Base-by-base conservation (phyloP, 2,113 vertebrate genomes). In the Riparia riparia region DNA sequence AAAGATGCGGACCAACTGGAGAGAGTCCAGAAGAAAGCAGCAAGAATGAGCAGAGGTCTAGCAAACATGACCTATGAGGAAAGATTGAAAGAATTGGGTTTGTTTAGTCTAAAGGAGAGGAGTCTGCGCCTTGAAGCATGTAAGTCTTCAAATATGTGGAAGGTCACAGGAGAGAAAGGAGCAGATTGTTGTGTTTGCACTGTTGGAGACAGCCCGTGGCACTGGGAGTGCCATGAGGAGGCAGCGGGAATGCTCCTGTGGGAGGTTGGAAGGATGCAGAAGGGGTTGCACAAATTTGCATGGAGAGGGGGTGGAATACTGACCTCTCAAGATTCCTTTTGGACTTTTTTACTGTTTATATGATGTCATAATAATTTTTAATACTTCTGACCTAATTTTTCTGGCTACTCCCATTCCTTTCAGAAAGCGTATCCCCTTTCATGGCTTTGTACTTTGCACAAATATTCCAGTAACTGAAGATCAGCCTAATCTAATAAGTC, bases 11-110 rank as follows among this genome's bases (percentile, higher is more conserved):
- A 83, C 50, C 60, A 47, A 74, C 93, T 96, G 96, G 96, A 93
- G 41, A 70, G 64, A 89, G 86, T 73, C 95, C 96, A 97, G 92
- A 57, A 68, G 91, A 96, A 95, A 95, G 92, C 94, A 64, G 86
- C 90, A 91, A 90, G 80, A 96, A 93, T 14, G 86, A 97, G 76
- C 91, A 91, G 80, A 96, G 96, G 96, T 97, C 95, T 83, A 86
- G 93, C 91, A 97, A 97, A 97, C 95, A 97, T 95, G 96, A 96
- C 96, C 95, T 95, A 49, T 95, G 95, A 93, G 94, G 93, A 93
- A 93, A 92, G 96, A 95, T 32, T 24, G 93, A 78, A 93, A 86
- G 91, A 92, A 92, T 12, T 74, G 89, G 60, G 89, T 96, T 96
- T 96, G 95, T 97, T 97, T 97, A 96, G 96, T 97, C 96, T 97